A percentile compares a stretch with the other conserved stretches of the same genome.
Conservation (phyloP, 2,113 vertebrate genomes). For the Ceyx margarethae region DNA sequence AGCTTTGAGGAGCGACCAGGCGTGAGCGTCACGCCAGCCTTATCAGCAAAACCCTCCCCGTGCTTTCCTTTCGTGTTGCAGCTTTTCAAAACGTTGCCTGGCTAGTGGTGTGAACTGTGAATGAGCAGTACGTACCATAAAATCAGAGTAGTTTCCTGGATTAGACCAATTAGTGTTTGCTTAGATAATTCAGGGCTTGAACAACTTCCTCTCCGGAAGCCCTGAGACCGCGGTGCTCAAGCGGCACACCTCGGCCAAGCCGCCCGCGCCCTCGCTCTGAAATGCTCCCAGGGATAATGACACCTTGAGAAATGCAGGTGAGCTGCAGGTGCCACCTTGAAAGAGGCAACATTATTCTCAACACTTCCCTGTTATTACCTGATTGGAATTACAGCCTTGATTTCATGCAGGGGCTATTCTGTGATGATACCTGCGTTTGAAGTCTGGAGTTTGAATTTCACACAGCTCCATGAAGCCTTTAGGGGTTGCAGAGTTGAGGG, state of each 20-base stretch:
- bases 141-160: conserved; percentile 75
- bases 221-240: conserved; percentile 52
- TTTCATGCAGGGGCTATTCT: neutral
- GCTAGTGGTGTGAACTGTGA: conserved; percentile 21
- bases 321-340: neutral
- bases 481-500: neutral
- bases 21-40: fast-evolving
- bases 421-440: neutral
- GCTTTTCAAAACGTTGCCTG: conserved; percentile 14
- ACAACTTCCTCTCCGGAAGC: conserved; percentile 81
- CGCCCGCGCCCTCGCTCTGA: conserved; percentile 7
- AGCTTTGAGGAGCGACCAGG: neutral
- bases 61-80: neutral
- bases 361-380: neutral
- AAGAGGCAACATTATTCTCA: neutral
- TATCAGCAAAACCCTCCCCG: neutral
- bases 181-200: conserved; percentile 74
- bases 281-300: neutral
- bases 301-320: neutral
- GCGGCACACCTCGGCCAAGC: conserved; percentile 50
- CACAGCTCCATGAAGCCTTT: neutral
- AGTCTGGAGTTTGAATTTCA: neutral
- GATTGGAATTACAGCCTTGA: neutral
- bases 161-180: conserved; percentile 71
- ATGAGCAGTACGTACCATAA: conserved; percentile 31